A percentile compares a stretch with the other conserved stretches of the same genome.
phyloP scores from a whole-genome alignment of 2,888 invertebrate genomes.

The Amblyteles armatorius region DNA sequence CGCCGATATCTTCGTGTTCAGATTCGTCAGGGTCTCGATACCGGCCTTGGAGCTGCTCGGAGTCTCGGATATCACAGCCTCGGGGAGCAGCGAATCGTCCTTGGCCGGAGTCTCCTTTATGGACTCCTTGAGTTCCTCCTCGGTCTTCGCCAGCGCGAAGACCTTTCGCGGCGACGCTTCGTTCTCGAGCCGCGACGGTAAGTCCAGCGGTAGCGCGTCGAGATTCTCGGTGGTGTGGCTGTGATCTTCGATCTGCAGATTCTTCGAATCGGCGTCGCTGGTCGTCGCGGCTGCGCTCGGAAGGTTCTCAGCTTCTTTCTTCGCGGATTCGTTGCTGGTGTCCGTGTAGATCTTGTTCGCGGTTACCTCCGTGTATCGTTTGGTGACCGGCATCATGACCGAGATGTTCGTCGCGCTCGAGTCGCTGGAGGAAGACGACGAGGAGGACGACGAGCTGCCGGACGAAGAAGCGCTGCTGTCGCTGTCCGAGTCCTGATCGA shows the following conservation, averaged over 20 bases:
- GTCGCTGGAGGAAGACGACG: constrained; percentile 68
- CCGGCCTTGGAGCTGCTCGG: constrained; percentile 80
- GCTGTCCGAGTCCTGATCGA: constrained; percentile 63
- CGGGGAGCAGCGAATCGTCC: constrained; percentile 76
- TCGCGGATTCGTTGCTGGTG: constrained; percentile 67
- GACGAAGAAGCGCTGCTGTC: constrained; percentile 74
- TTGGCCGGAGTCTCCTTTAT: constrained; percentile 80
- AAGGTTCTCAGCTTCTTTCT: constrained; percentile 40
- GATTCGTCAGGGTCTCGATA: constrained; percentile 78
- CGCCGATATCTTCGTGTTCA: constrained; percentile 79
- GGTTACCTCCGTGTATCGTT: constrained; percentile 54
- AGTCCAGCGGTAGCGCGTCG: neutral
- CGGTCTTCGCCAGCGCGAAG: constrained; percentile 73
- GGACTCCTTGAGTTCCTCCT: constrained; percentile 59
- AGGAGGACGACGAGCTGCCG: constrained; percentile 72
- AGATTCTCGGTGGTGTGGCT: neutral
- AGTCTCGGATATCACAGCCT: constrained; percentile 81
- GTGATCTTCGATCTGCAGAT: neutral
- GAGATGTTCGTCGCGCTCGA: constrained; percentile 68
- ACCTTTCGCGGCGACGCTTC: constrained; percentile 79
- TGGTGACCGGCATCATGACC: constrained; percentile 58
- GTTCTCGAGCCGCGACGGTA: constrained; percentile 34
- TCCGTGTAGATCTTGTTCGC: constrained; percentile 67
- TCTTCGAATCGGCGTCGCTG: neutral
- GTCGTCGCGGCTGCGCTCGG: neutral